Conservation (phyloP, 2,113 vertebrate species). For the Zapus hudsonius region DNA sequence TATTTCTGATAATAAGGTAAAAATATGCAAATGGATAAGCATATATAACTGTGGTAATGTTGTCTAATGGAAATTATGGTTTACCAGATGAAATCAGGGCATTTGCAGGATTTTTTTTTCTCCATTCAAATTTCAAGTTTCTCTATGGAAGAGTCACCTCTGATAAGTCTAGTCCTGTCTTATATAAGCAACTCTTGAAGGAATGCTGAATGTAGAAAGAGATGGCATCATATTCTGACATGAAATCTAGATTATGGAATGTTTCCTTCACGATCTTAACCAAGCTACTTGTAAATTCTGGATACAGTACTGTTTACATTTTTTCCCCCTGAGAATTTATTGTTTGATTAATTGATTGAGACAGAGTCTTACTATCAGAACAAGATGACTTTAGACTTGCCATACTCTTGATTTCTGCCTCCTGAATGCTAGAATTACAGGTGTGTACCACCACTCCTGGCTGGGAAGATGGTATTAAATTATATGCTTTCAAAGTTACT, state of each 20-base stretch:
- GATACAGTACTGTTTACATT: too few species aligned
- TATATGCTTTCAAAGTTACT: neutral
- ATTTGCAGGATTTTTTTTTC: neutral
- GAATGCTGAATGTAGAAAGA: neutral
- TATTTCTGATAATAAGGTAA: neutral
- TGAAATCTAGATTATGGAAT: neutral
- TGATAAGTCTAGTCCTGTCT: neutral
- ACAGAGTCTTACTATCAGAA: neutral
- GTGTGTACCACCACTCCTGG: neutral
- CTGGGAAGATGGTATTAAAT: neutral
- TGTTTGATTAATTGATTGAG: too few species aligned
- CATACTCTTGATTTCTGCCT: too few species aligned
- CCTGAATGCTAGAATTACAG: neutral
- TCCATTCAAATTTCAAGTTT: neutral
- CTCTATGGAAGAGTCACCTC: neutral
- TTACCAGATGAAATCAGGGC: neutral
- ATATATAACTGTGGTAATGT: neutral
- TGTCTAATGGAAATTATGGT: neutral
- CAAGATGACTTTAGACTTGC: neutral
- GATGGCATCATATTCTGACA: neutral
- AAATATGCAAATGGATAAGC: too few species aligned
- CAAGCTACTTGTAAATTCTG: too few species aligned
- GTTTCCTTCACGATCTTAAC: neutral
- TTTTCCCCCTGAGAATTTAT: too few species aligned
- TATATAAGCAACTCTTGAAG: neutral